These are phyloP conservation scores for Malurus leucopterus DNA, from an alignment of 2,797 vertebrate genomes.

Conservation along the genomic window DNA sequence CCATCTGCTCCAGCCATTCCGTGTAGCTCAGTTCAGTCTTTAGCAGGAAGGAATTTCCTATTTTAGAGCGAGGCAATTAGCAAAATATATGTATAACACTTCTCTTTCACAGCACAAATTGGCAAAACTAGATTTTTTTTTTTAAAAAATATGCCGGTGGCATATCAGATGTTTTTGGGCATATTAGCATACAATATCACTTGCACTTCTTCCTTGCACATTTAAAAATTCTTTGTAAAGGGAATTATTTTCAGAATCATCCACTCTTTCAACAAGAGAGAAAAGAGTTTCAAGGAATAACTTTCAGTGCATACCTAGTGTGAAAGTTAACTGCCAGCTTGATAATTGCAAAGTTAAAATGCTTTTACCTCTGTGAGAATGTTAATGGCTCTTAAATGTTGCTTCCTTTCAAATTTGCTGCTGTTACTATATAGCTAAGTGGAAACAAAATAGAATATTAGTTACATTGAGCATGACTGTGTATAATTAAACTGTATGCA, in stretches of 20 bases:
- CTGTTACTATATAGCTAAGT: background rate
- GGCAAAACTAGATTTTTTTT: background rate
- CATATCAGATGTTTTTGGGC: background rate
- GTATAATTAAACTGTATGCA: background rate
- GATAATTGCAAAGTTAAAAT: background rate
- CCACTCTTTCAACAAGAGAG: background rate
- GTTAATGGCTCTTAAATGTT: background rate
- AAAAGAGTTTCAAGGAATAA: background rate
- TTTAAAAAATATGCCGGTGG: background rate
- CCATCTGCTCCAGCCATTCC: slow-evolving; percentile 6
- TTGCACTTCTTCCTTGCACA: background rate
- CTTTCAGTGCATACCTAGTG: background rate
- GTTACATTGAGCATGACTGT: background rate
- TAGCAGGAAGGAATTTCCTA: slow-evolving; percentile 6
- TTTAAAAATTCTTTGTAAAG: background rate
- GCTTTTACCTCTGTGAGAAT: background rate
- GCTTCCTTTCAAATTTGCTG: background rate
- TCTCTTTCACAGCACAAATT: background rate
- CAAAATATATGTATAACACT: background rate
- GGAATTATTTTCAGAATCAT: background rate
- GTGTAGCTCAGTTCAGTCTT: background rate
- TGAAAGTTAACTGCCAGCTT: background rate
- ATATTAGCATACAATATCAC: background rate
- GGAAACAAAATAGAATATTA: background rate
- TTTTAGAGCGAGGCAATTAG: slow-evolving; percentile 7